Conservation (phyloP, 1,140 invertebrate species). For the Monomorium pharaonis region DNA sequence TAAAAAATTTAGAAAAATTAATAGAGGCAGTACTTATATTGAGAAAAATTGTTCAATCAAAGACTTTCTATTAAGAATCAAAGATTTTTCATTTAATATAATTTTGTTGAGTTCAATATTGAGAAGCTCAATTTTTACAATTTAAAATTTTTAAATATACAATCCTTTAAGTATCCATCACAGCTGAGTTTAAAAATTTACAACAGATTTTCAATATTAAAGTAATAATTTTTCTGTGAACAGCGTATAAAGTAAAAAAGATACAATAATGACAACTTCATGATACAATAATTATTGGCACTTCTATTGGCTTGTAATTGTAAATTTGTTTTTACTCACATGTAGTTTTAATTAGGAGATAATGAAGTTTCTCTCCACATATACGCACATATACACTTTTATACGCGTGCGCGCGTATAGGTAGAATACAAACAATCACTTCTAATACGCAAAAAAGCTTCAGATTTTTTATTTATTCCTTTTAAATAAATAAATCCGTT, state of each 20-base stretch:
- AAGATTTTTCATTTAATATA: neutral
- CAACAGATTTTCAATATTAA: neutral
- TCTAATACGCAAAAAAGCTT: constrained; percentile 1
- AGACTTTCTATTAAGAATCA: neutral
- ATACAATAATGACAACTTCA: neutral
- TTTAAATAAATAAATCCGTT: constrained; percentile 22
- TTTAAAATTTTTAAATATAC: neutral
- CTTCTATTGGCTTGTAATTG: constrained; percentile 9
- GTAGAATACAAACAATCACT: constrained; percentile 4
- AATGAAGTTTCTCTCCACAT: constrained; percentile 12
- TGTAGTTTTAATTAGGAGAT: constrained; percentile 8
- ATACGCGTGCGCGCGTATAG: no score
- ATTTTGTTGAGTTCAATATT: neutral
- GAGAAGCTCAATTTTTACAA: neutral
- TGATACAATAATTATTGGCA: neutral
- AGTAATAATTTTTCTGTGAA: neutral
- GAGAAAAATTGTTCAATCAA: neutral
- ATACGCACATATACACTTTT: neutral
- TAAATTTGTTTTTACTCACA: constrained; percentile 3
- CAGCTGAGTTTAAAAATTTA: neutral
- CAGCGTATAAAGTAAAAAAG: neutral
- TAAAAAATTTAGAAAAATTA: neutral
- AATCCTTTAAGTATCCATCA: neutral
- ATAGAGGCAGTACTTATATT: neutral
- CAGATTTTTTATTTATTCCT: neutral